Evolutionary conservation across 2,888 invertebrate species (phyloP).

Genomic region (Entomobrya multifasciata): DNA sequence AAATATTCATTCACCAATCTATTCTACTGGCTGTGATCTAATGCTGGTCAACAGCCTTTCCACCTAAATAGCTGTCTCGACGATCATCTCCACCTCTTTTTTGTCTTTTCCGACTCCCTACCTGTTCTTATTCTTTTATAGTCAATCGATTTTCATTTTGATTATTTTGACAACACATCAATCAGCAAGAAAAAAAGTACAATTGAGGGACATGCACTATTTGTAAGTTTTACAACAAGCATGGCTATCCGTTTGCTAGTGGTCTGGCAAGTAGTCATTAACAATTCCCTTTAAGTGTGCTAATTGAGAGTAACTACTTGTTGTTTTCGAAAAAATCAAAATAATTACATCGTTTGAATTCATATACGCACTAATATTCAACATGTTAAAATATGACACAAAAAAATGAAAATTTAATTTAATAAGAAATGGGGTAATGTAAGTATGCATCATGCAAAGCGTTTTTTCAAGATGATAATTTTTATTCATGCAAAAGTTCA

Average conservation of each 20-base stretch:
- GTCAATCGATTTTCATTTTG: conserved; percentile 47
- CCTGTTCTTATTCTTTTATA: not conserved
- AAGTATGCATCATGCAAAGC: too few species aligned
- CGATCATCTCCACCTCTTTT: conserved; percentile 25
- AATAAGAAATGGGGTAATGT: too few species aligned
- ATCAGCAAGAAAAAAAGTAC: conserved; percentile 6
- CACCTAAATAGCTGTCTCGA: not conserved
- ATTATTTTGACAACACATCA: conserved; percentile 36
- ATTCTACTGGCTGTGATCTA: conserved; percentile 17
- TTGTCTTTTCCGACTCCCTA: not conserved
- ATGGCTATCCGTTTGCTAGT: not conserved
- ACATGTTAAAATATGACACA: too few species aligned
- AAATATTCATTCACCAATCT: conserved; percentile 30
- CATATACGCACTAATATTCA: not conserved
- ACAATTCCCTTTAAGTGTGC: conserved; percentile 34
- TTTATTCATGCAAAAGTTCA: too few species aligned
- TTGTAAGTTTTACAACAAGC: conserved; percentile 20
- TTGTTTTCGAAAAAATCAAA: conserved; percentile 30
- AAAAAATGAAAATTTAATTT: too few species aligned
- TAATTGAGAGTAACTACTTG: conserved; percentile 51
- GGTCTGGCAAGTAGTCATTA: conserved; percentile 46
- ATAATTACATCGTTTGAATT: conserved; percentile 46
- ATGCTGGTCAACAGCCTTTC: conserved; percentile 35
- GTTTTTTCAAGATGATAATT: too few species aligned
- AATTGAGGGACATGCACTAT: not conserved